Conservation (phyloP, 2,797 vertebrate genomes). For the Eremophila alpestris region DNA sequence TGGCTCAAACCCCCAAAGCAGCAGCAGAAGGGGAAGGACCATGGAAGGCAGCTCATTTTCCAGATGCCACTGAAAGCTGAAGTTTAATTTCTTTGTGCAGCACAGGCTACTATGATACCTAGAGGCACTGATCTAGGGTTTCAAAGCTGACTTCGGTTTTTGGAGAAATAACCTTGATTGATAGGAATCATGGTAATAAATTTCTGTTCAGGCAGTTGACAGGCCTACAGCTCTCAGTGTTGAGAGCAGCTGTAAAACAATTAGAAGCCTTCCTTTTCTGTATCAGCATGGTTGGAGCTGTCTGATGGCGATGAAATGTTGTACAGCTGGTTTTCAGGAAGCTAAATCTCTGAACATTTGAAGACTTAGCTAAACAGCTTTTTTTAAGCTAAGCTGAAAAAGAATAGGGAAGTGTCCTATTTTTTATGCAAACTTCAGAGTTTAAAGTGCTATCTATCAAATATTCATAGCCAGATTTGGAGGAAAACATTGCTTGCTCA, state of each 20-base stretch:
- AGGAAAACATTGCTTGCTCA: constrained; percentile 5
- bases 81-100: background rate
- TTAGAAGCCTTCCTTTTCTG: background rate
- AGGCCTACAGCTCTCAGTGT: background rate
- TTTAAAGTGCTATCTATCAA: constrained; percentile 37
- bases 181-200: background rate
- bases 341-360: background rate
- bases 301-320: background rate
- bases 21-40: background rate
- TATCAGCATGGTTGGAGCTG: background rate
- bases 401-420: background rate
- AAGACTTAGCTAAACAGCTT: background rate
- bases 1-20: background rate
- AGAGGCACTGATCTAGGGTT: background rate
- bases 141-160: background rate
- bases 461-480: constrained; percentile 54
- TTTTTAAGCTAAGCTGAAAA: constrained; percentile 22
- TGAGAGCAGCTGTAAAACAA: background rate
- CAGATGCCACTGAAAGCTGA: background rate
- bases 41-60: background rate
- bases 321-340: constrained; percentile 30
- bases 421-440: constrained; percentile 13
- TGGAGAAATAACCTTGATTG: background rate
- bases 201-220: background rate
- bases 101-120: background rate